Evolutionary conservation across 1,140 invertebrate species (phyloP).

Genomic region (Tigriopus japonicus): DNA sequence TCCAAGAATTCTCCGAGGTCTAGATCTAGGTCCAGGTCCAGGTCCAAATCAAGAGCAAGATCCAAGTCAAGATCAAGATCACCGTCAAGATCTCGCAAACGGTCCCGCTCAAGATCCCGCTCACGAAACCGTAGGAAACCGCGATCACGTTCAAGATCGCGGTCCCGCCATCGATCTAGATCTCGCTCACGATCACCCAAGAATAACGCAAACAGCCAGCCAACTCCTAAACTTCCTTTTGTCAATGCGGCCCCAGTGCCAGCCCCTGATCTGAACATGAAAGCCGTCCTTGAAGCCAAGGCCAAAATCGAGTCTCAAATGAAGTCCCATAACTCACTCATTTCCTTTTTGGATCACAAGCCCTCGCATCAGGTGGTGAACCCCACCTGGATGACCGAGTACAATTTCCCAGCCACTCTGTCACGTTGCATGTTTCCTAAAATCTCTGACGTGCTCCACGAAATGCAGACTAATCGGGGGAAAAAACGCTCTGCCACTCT

Average conservation of each 20-base stretch:
- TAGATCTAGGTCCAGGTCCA: background rate
- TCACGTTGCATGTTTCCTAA: slow-evolving; percentile 1
- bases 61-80: background rate
- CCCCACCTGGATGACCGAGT: background rate
- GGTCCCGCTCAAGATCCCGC: too few species aligned
- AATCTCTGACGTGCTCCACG: background rate
- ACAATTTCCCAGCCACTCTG: background rate
- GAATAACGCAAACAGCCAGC: too few species aligned
- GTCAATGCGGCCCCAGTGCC: background rate
- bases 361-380: background rate
- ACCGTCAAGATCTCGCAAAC: too few species aligned
- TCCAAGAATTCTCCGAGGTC: background rate
- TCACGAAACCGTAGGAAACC: background rate
- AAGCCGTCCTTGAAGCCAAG: background rate
- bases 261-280: background rate
- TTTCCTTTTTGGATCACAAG: background rate
- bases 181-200: too few species aligned
- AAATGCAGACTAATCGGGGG: background rate
- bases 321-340: background rate
- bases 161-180: background rate
- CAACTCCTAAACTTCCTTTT: too few species aligned
- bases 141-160: background rate
- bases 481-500: background rate
- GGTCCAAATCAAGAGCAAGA: background rate
- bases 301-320: background rate